A percentile compares a stretch with the other conserved stretches of the same genome.
Evolutionary conservation across 2,888 invertebrate species (phyloP).

Genomic region (Maniola hyperantus): DNA sequence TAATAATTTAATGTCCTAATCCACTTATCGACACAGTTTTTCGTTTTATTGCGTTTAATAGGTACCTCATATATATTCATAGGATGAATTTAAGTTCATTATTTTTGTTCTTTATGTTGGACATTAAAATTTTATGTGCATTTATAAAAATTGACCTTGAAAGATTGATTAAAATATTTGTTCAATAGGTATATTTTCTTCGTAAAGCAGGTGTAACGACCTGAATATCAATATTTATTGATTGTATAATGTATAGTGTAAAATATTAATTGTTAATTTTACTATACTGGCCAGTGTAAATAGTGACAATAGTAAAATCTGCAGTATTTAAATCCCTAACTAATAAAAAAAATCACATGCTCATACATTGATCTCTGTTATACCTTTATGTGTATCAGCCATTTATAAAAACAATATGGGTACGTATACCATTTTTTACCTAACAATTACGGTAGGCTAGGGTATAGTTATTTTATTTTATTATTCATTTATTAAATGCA

Average conservation of each 20-base stretch:
- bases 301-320: too few species aligned
- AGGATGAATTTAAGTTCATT: neutral
- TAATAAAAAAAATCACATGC: too few species aligned
- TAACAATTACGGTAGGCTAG: too few species aligned
- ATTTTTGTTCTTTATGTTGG: neutral
- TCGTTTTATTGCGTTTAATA: neutral
- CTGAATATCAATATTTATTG: neutral
- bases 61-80: neutral
- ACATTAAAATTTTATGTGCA: neutral
- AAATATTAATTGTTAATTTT: too few species aligned
- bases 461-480: too few species aligned
- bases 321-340: too few species aligned
- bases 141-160: neutral
- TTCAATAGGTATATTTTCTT: neutral
- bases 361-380: too few species aligned
- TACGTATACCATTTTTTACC: too few species aligned
- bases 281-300: too few species aligned
- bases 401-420: too few species aligned
- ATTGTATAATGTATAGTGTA: neutral
- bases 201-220: neutral
- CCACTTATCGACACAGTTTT: neutral
- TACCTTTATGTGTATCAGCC: too few species aligned
- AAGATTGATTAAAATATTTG: neutral
- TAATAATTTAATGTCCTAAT: conserved; percentile 6
- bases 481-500: too few species aligned